phyloP scores from a whole-genome alignment of 2,113 vertebrate species.

The Salvelinus alpinus region DNA sequence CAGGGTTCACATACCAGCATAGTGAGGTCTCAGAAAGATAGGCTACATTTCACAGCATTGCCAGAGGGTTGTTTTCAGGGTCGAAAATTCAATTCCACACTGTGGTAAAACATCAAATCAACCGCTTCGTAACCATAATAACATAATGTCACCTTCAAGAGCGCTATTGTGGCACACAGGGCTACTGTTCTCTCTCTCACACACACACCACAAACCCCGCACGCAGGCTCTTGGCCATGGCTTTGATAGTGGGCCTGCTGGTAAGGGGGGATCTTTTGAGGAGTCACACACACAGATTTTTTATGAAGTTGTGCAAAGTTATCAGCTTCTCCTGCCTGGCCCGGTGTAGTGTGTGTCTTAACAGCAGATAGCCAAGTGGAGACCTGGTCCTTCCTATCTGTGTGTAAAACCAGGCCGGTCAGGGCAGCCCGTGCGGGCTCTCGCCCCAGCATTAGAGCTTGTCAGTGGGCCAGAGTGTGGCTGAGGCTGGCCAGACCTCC shows the following conservation, averaged over 20 bases:
- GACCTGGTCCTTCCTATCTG: slow-evolving; percentile 56
- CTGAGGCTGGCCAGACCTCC: slow-evolving; percentile 80
- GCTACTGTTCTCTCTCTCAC: background rate
- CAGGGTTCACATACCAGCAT: background rate
- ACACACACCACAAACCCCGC: background rate
- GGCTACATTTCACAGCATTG: background rate
- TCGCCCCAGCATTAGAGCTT: slow-evolving; percentile 88
- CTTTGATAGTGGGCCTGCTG: slow-evolving; percentile 45
- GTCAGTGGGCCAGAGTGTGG: slow-evolving; percentile 85
- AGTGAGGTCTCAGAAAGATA: background rate
- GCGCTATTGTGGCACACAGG: background rate
- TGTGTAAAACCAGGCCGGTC: too few species aligned
- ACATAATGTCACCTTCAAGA: slow-evolving; percentile 1
- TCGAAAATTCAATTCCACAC: slow-evolving; percentile 1
- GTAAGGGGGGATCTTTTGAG: slow-evolving; percentile 21
- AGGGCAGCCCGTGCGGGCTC: slow-evolving; percentile 76
- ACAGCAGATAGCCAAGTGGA: slow-evolving; percentile 77
- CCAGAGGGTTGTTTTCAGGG: background rate
- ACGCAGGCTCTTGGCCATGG: slow-evolving; percentile 1
- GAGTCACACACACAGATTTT: slow-evolving; percentile 41
- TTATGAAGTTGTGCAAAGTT: slow-evolving; percentile 30
- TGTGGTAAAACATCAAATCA: too few species aligned
- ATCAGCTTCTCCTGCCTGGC: slow-evolving; percentile 30
- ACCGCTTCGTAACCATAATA: background rate
- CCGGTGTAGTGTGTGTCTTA: slow-evolving; percentile 17